phyloP scores from a whole-genome alignment of 2,113 vertebrate species.

The Pipra filicauda region DNA sequence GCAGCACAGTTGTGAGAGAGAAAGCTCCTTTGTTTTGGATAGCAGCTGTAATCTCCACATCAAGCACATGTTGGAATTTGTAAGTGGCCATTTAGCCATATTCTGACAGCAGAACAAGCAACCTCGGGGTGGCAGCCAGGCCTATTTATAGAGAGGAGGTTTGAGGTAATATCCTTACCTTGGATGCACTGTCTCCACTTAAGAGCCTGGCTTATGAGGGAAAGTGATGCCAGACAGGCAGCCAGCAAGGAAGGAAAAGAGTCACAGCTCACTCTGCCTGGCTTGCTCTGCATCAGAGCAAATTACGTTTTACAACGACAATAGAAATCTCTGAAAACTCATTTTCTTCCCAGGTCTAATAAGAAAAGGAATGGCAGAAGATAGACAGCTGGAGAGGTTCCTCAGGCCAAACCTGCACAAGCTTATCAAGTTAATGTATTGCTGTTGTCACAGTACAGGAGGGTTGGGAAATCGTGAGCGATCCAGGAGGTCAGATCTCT shows the following conservation, averaged over 20 bases:
- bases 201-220: conserved; percentile 8
- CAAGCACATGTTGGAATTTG: conserved; percentile 47
- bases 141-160: conserved; percentile 66
- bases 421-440: conserved; percentile 11
- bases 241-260: conserved; percentile 5
- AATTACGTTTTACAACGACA: neutral
- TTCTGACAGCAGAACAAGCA: conserved; percentile 55
- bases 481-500: conserved; percentile 7
- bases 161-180: conserved; percentile 60
- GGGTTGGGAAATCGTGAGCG: neutral
- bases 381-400: neutral
- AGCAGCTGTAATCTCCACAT: conserved; percentile 64
- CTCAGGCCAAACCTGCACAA: neutral
- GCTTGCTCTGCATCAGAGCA: neutral
- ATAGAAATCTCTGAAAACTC: neutral
- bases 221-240: conserved; percentile 48
- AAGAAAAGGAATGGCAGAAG: neutral
- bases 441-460: neutral
- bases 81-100: conserved; percentile 58
- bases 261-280: neutral
- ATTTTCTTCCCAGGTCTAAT: neutral
- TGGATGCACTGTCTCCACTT: conserved; percentile 50
- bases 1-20: neutral
- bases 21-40: conserved; percentile 55
- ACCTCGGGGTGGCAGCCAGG: conserved; percentile 25